A percentile compares a stretch with the other conserved stretches of the same genome.
Conservation (phyloP, 2,113 vertebrate genomes). For the Elachura formosa region DNA sequence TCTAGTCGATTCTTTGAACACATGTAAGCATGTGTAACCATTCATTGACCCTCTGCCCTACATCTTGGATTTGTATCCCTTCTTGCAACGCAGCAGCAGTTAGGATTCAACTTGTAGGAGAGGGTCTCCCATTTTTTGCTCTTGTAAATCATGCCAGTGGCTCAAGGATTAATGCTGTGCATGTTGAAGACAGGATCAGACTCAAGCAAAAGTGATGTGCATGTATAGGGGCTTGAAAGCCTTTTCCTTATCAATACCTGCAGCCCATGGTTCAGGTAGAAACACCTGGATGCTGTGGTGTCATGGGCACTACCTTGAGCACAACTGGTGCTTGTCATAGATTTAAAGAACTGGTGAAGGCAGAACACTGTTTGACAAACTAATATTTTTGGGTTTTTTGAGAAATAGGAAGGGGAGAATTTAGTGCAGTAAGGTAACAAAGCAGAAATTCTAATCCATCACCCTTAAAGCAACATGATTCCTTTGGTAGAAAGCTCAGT, state of each 20-base stretch:
- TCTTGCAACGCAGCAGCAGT: background rate
- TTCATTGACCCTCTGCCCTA: background rate
- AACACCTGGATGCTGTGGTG: background rate
- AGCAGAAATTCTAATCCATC: background rate
- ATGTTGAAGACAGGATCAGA: background rate
- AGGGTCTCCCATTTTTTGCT: background rate
- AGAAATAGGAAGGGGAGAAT: background rate
- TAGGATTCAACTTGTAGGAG: background rate
- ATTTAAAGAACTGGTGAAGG: background rate
- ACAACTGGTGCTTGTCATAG: background rate
- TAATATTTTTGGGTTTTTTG: background rate
- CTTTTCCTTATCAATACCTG: background rate
- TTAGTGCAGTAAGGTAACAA: background rate
- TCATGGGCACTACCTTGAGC: background rate
- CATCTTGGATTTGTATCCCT: background rate
- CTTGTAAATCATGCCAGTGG: background rate
- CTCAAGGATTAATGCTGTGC: background rate
- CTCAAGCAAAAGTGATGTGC: background rate
- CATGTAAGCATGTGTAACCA: background rate
- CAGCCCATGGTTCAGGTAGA: background rate
- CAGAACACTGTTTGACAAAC: background rate
- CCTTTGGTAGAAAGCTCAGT: background rate
- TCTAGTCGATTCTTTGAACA: background rate
- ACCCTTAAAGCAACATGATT: background rate
- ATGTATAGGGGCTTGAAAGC: background rate